These are phyloP conservation scores for Cosmopolites sordidus DNA, from an alignment of 2,888 invertebrate species.

Conservation along the genomic window DNA sequence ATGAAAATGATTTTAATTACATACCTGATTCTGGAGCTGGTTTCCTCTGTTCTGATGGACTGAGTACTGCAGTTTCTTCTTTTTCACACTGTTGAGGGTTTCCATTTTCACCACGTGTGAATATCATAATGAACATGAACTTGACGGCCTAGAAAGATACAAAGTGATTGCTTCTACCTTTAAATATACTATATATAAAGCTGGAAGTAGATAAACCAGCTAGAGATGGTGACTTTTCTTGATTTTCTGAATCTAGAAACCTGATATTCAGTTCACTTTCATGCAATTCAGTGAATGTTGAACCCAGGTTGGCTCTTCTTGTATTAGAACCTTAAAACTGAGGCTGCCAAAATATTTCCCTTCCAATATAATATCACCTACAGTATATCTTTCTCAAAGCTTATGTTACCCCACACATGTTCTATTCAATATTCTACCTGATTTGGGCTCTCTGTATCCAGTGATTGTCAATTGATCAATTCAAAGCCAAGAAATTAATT, in stretches of 20 bases:
- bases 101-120: slow-evolving; percentile 6
- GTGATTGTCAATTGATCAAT: slow-evolving; percentile 78
- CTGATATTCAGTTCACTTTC: neutral
- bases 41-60: slow-evolving; percentile 50
- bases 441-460: slow-evolving; percentile 71
- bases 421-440: slow-evolving; percentile 58
- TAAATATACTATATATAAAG: slow-evolving; percentile 59
- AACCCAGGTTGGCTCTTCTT: slow-evolving; percentile 62
- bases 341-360: slow-evolving; percentile 65
- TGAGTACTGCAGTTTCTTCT: slow-evolving; percentile 39
- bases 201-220: slow-evolving; percentile 45
- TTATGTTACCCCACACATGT: slow-evolving; percentile 13
- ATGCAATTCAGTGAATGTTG: slow-evolving; percentile 31
- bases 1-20: too few relatives aligned
- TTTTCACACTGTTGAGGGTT: slow-evolving; percentile 12
- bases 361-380: slow-evolving; percentile 73
- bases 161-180: slow-evolving; percentile 61
- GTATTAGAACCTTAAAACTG: slow-evolving; percentile 44
- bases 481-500: slow-evolving; percentile 75
- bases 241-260: slow-evolving; percentile 47
- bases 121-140: slow-evolving; percentile 20
- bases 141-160: slow-evolving; percentile 48
- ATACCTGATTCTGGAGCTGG: slow-evolving; percentile 45
- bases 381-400: slow-evolving; percentile 12
- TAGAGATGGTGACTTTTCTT: slow-evolving; percentile 41